Conservation (phyloP, 1,140 invertebrate genomes). For the Popillia japonica region DNA sequence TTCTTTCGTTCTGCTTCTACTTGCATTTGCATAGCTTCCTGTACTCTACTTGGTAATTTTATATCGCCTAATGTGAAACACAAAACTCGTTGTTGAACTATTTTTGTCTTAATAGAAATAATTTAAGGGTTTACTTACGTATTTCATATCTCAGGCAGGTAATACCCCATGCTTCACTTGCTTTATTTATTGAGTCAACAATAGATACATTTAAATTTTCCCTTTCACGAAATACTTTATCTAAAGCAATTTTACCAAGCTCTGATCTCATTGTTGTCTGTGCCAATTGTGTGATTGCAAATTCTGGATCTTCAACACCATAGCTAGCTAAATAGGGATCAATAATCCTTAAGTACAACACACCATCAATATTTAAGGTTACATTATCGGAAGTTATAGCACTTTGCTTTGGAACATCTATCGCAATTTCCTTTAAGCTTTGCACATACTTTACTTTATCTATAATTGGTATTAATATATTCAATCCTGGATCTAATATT, state of each 20-base stretch:
- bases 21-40: conserved; percentile 99
- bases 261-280: conserved; percentile 99
- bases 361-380: conserved; percentile 95
- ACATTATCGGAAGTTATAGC: conserved; percentile 99
- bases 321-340: conserved; percentile 96
- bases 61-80: conserved; percentile 94
- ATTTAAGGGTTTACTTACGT: conserved; percentile 69
- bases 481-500: conserved; percentile 94
- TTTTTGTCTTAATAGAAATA: too few species aligned
- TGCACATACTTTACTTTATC: conserved; percentile 98
- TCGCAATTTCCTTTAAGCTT: conserved; percentile 98
- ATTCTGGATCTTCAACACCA: conserved; percentile 99
- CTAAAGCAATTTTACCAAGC: conserved; percentile 96
- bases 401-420: conserved; percentile 98
- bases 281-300: conserved; percentile 97
- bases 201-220: conserved; percentile 96
- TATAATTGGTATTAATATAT: conserved; percentile 90
- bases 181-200: conserved; percentile 97
- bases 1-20: conserved; percentile 97
- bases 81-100: not conserved
- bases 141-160: conserved; percentile 98
- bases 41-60: conserved; percentile 88
- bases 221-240: conserved; percentile 96
- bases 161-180: conserved; percentile 97
- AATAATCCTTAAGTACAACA: conserved; percentile 92